Conservation (phyloP, 2,113 vertebrate genomes). For the Oreochromis aureus region DNA sequence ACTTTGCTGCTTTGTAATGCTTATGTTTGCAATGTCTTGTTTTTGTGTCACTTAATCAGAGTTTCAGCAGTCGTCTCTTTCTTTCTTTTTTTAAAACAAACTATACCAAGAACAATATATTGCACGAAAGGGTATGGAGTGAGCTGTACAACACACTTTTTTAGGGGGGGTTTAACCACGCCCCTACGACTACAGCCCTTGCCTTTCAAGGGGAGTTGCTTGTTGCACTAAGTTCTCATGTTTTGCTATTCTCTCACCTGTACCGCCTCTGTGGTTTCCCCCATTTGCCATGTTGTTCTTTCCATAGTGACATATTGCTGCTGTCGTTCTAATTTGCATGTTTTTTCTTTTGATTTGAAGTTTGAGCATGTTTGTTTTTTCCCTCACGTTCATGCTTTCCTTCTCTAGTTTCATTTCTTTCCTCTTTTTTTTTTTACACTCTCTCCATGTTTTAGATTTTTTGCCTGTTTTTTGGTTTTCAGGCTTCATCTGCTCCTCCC, state of each 20-base stretch:
- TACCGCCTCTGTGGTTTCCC: not conserved
- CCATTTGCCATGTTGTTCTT: not conserved
- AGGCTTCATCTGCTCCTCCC: not conserved
- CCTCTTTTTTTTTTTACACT: not conserved
- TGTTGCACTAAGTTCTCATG: not conserved
- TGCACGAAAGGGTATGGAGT: not conserved
- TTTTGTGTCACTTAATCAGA: not conserved
- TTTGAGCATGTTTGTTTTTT: not conserved
- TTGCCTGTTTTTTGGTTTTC: not conserved
- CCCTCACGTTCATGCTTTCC: not conserved
- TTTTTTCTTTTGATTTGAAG: not conserved
- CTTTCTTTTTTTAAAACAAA: not conserved
- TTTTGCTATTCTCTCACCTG: not conserved
- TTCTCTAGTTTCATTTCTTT: not conserved
- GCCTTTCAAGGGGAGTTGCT: not conserved
- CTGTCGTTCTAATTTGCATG: not conserved
- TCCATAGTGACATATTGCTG: not conserved
- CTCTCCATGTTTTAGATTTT: not conserved
- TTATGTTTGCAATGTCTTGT: not conserved
- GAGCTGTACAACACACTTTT: not conserved
- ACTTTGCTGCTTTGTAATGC: not conserved
- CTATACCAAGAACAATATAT: not conserved
- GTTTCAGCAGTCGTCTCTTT: not conserved
- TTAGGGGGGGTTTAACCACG: rapidly evolving
- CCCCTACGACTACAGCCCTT: not conserved